Evolutionary conservation across 2,797 vertebrate species (phyloP).

Genomic region (Prunella strophiata): DNA sequence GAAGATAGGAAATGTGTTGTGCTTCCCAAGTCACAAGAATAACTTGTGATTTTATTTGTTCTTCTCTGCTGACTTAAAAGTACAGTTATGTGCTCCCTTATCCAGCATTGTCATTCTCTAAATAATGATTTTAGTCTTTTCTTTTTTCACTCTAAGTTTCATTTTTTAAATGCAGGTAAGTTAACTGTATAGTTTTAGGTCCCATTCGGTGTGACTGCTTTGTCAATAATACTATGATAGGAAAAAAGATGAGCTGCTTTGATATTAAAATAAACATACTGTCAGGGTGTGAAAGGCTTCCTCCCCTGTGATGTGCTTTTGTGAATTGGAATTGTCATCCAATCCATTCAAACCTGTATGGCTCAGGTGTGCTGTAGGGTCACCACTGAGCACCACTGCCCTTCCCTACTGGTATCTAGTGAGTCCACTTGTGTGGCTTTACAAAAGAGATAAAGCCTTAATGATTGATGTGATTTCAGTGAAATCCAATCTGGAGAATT

Average conservation of each 20-base stretch:
- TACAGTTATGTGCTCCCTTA: background rate
- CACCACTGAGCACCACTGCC: background rate
- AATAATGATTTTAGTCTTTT: background rate
- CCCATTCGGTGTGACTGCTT: background rate
- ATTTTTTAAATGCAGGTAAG: background rate
- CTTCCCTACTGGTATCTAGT: rapidly evolving
- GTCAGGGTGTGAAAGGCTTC: background rate
- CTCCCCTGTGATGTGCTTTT: background rate
- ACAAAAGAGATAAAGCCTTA: background rate
- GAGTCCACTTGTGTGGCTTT: background rate
- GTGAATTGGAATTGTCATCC: background rate
- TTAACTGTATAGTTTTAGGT: background rate
- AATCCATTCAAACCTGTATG: background rate
- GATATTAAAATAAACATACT: background rate
- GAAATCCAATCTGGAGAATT: background rate
- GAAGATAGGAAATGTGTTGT: background rate
- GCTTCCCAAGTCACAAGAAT: background rate
- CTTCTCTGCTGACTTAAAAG: background rate
- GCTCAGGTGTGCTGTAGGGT: background rate
- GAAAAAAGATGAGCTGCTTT: background rate
- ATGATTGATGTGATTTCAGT: background rate
- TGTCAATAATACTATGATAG: background rate
- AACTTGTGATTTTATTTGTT: background rate
- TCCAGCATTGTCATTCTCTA: background rate
- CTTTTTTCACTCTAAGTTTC: background rate